A percentile compares a stretch with the other conserved stretches of the same genome.
phyloP scores from a whole-genome alignment of 1,140 invertebrate genomes.

The Colletes latitarsis region DNA sequence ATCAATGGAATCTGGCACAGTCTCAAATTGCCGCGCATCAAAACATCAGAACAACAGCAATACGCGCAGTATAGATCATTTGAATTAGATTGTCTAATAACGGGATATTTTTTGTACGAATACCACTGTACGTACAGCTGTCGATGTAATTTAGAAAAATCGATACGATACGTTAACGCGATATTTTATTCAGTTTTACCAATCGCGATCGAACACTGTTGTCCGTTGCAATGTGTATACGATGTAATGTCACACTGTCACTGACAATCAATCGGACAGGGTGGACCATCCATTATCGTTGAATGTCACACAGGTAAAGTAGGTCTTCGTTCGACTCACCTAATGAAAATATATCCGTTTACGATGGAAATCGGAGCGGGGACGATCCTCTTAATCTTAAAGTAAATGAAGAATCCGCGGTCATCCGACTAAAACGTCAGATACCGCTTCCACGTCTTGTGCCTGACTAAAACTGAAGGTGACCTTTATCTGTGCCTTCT shows the following conservation, averaged over 20 bases:
- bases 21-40: slow-evolving; percentile 38
- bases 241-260: slow-evolving; percentile 29
- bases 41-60: slow-evolving; percentile 30
- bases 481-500: slow-evolving; percentile 67
- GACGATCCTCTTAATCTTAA: background rate
- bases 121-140: background rate
- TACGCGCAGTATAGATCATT: slow-evolving; percentile 2
- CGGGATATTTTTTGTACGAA: background rate
- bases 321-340: slow-evolving; percentile 38
- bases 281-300: background rate
- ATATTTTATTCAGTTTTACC: background rate
- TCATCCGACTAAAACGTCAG: slow-evolving; percentile 7
- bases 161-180: background rate
- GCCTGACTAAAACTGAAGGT: slow-evolving; percentile 70
- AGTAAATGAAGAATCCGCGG: background rate
- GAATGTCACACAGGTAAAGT: background rate
- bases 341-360: background rate
- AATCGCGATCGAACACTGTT: background rate
- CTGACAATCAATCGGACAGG: slow-evolving; percentile 7
- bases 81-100: background rate
- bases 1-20: slow-evolving; percentile 44
- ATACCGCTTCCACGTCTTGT: slow-evolving; percentile 54
- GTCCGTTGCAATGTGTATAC: slow-evolving; percentile 3
- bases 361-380: background rate
- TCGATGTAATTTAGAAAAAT: background rate